Base-by-base conservation (phyloP, 1,140 invertebrate species). In the Drosophila carrolli region DNA sequence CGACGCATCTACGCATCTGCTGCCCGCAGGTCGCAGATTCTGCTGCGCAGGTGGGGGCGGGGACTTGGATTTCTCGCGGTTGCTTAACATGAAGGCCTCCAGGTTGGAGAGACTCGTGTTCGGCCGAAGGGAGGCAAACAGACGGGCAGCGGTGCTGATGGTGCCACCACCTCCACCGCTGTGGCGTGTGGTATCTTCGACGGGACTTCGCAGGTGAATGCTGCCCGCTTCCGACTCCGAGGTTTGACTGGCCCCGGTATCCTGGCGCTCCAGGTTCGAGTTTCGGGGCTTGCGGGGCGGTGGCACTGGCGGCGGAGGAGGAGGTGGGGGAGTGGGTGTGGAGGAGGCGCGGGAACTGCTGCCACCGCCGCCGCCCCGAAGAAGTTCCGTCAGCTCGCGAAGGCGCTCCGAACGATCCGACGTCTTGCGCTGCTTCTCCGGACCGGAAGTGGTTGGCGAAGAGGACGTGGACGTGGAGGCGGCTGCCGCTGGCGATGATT, bases 321-420 rank as follows among this genome's bases (percentile, higher is more conserved):
- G 59, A 61, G 79, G 94, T 88, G 77, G 94, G 75, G 57, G 93
- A 67, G 71, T 93, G 70, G 53, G 86, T 68, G 70, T 93, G 55
- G 53, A 85, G 2, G 93, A 93, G 48, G 89, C 77, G 44, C 89
- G 80, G 57, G 84, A 82, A 40, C 67, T 82, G 38, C 60, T 82
- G 60, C 78, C 74, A 16, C 63, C 75, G 91, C 65, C 86, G 83
- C 59, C 60, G 14, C 76, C 94, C 71, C 95, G 95, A 27, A 97
- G 93, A 59, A 96, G 94, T 88, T 97, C 96, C 5, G 96, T 97
- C 61, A 97, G 93, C 92, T 96, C 96, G 71, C 95, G 94, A 63
- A 97, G 93, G 62, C 95, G 94, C 88, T 96, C 95, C 13, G 95
- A 94, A 91, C 95, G 95, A 55, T 93, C 86, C 14, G 76, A 61